Evolutionary conservation across 2,888 invertebrate species (phyloP).

Genomic region (Macrostomum cliftonense): DNA sequence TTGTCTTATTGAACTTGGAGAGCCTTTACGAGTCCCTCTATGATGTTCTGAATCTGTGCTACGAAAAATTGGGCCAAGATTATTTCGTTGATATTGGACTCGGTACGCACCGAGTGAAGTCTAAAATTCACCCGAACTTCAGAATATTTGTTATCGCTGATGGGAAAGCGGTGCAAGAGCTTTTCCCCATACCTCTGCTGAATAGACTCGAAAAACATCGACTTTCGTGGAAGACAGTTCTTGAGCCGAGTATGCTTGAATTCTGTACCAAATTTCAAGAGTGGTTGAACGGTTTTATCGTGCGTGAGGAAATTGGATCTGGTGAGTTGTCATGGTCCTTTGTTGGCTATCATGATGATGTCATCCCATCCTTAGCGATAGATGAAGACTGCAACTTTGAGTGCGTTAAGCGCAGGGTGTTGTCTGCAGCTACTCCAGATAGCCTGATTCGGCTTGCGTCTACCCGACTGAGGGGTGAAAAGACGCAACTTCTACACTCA

Average conservation of each 20-base stretch:
- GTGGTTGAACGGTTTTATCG: background rate
- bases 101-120: constrained; percentile 29
- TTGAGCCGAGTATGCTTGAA: constrained; percentile 16
- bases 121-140: constrained; percentile 24
- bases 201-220: constrained; percentile 33
- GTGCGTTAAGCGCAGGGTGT: too few relatives aligned
- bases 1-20: constrained; percentile 1
- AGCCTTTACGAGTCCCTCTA: constrained; percentile 10
- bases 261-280: too few relatives aligned
- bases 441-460: too few relatives aligned
- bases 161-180: constrained; percentile 25
- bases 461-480: too few relatives aligned
- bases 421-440: too few relatives aligned
- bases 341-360: constrained; percentile 24
- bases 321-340: constrained; percentile 18
- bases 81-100: constrained; percentile 30
- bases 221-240: constrained; percentile 25
- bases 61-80: constrained; percentile 21
- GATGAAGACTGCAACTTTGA: too few relatives aligned
- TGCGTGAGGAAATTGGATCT: background rate
- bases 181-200: constrained; percentile 31
- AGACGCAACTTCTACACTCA: too few relatives aligned
- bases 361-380: too few relatives aligned
- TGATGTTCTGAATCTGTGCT: constrained; percentile 15
- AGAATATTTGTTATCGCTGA: constrained; percentile 29